Evolutionary conservation across 2,888 invertebrate species (phyloP).

Genomic region (Orthosia gracilis): DNA sequence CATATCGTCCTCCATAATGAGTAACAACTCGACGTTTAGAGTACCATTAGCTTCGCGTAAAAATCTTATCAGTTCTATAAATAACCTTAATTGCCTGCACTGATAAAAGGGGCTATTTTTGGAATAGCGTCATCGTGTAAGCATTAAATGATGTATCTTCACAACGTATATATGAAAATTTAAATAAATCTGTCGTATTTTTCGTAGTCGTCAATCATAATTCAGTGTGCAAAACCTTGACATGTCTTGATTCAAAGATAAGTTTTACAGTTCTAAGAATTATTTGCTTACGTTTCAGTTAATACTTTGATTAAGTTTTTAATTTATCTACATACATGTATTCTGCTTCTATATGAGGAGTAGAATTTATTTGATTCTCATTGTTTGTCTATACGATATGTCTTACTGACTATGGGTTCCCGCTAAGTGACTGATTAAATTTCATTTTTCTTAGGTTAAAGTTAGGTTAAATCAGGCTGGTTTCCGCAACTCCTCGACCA

Average conservation of each 20-base stretch:
- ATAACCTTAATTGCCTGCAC: conserved; percentile 65
- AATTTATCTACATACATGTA: conserved; percentile 11
- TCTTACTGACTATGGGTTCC: conserved; percentile 25
- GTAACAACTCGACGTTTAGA: conserved; percentile 47
- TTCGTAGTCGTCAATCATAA: conserved; percentile 13
- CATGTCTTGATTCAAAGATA: conserved; percentile 39
- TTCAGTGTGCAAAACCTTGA: conserved; percentile 43
- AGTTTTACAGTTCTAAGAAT: conserved; percentile 37
- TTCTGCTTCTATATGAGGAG: background rate
- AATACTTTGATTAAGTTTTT: conserved; percentile 37
- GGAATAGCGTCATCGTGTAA: conserved; percentile 51
- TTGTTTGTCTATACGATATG: conserved; percentile 15
- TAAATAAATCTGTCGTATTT: too few relatives aligned
- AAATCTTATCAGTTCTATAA: conserved; percentile 67
- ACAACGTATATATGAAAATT: conserved; percentile 30
- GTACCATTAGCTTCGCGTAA: conserved; percentile 52
- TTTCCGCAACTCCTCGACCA: too few relatives aligned
- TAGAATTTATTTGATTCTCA: conserved; percentile 13
- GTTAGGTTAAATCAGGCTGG: too few relatives aligned
- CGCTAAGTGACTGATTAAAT: conserved; percentile 16
- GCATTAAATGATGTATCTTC: conserved; percentile 37
- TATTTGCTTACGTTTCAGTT: conserved; percentile 14
- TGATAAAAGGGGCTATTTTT: conserved; percentile 66
- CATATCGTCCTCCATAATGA: conserved; percentile 51
- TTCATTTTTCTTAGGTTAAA: conserved; percentile 22